Evolutionary conservation across 2,888 invertebrate species (phyloP).

Genomic region (Amaurobius ferox): DNA sequence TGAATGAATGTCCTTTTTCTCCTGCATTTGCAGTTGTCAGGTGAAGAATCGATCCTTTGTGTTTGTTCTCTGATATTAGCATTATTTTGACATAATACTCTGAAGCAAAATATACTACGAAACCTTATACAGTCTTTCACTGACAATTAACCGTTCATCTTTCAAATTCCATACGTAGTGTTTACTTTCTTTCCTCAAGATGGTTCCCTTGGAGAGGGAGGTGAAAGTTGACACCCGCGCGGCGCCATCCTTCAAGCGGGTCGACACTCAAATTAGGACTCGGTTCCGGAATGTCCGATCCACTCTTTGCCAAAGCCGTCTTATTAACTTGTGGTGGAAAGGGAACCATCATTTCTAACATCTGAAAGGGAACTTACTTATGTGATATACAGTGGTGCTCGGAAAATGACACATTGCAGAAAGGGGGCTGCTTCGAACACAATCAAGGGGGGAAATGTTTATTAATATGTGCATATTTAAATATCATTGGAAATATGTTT

Average conservation of each 20-base stretch:
- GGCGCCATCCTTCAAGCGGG: slow-evolving; percentile 41
- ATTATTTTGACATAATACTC: not conserved
- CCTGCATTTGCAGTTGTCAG: not conserved
- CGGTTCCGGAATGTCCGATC: slow-evolving; percentile 55
- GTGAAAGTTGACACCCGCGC: slow-evolving; percentile 46
- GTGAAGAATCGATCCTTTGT: slow-evolving; percentile 1
- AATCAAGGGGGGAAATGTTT: too few relatives aligned
- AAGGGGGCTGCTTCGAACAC: too few relatives aligned
- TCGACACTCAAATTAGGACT: slow-evolving; percentile 63
- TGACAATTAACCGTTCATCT: slow-evolving; percentile 9
- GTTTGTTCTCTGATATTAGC: not conserved
- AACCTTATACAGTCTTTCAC: slow-evolving; percentile 4
- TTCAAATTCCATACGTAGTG: not conserved
- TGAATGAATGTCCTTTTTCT: too few relatives aligned
- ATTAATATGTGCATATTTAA: too few relatives aligned
- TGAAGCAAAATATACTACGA: not conserved
- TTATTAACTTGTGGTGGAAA: slow-evolving; percentile 46
- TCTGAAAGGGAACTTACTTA: too few relatives aligned
- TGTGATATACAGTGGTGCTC: too few relatives aligned
- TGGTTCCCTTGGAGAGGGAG: slow-evolving; percentile 7
- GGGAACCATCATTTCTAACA: too few relatives aligned
- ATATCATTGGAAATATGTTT: too few relatives aligned
- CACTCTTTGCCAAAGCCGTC: slow-evolving; percentile 58
- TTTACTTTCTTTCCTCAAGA: not conserved
- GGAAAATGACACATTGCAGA: too few relatives aligned